A percentile compares a stretch with the other conserved stretches of the same genome.
Conservation (phyloP, 2,888 invertebrate genomes). For the Hermaeophaga mercurialis region DNA sequence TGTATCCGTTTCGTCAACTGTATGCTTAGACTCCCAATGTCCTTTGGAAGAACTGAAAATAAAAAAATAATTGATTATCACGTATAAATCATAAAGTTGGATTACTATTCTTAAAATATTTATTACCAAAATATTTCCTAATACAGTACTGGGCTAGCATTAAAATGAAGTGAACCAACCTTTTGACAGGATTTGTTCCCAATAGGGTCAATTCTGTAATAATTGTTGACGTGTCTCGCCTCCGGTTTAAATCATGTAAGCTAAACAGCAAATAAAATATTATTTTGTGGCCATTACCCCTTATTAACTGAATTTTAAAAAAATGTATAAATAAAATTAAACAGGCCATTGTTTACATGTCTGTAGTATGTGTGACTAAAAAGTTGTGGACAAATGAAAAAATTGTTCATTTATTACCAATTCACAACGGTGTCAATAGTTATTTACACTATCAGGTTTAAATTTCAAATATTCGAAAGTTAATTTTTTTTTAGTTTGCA, state of each 20-base stretch:
- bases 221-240: conserved; percentile 35
- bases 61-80: background rate
- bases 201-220: conserved; percentile 37
- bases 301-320: too few relatives aligned
- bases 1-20: conserved; percentile 28
- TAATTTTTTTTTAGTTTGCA: background rate
- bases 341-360: background rate
- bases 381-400: too few relatives aligned
- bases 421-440: too few relatives aligned
- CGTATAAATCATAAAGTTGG: background rate
- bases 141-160: background rate
- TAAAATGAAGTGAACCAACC: conserved; percentile 27
- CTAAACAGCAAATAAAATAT: conserved; percentile 37
- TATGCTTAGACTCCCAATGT: conserved; percentile 26
- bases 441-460: background rate
- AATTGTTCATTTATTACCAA: too few relatives aligned
- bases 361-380: background rate
- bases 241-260: conserved; percentile 36
- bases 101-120: background rate
- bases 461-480: background rate
- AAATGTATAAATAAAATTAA: background rate
- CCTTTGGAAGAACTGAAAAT: conserved; percentile 29
- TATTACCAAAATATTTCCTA: background rate
- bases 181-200: conserved; percentile 33
- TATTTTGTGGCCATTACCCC: too few relatives aligned